phyloP scores from a whole-genome alignment of 1,140 invertebrate genomes.

The Dendrolimus punctatus region DNA sequence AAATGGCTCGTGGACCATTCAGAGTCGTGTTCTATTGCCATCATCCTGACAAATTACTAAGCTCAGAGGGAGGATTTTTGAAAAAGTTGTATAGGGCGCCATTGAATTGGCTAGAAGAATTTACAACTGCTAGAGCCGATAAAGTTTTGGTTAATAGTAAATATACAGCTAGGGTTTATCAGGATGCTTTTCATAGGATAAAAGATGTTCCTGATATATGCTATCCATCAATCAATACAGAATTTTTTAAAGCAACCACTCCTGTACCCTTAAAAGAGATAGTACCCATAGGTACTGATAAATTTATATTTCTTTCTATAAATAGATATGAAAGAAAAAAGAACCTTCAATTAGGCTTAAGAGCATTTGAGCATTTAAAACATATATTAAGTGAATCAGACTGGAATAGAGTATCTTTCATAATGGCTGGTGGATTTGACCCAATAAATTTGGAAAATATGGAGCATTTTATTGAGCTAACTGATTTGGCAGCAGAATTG shows the following conservation, averaged over 20 bases:
- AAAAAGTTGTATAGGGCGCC: conserved; percentile 91
- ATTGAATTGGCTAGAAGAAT: conserved; percentile 93
- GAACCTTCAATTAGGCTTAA: conserved; percentile 88
- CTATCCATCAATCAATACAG: conserved; percentile 94
- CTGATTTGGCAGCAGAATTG: conserved; percentile 75
- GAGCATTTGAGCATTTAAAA: conserved; percentile 82
- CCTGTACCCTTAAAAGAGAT: conserved; percentile 69
- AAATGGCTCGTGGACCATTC: conserved; percentile 74
- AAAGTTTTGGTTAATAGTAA: conserved; percentile 95
- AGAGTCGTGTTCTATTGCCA: conserved; percentile 97
- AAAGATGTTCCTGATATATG: conserved; percentile 83
- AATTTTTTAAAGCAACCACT: conserved; percentile 78
- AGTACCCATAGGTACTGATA: conserved; percentile 64
- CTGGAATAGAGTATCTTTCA: conserved; percentile 81
- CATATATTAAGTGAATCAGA: conserved; percentile 67
- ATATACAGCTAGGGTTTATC: conserved; percentile 90
- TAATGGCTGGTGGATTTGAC: conserved; percentile 99
- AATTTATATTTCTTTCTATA: conserved; percentile 90
- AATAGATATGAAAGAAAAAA: conserved; percentile 99
- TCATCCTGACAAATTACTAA: conserved; percentile 95
- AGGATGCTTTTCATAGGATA: conserved; percentile 86
- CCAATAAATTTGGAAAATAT: conserved; percentile 91
- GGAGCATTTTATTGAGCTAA: conserved; percentile 88
- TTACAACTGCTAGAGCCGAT: conserved; percentile 88
- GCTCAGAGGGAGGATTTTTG: conserved; percentile 75